Evolutionary conservation across 2,113 vertebrate species (phyloP).

Genomic region (Alexandromys fortis): DNA sequence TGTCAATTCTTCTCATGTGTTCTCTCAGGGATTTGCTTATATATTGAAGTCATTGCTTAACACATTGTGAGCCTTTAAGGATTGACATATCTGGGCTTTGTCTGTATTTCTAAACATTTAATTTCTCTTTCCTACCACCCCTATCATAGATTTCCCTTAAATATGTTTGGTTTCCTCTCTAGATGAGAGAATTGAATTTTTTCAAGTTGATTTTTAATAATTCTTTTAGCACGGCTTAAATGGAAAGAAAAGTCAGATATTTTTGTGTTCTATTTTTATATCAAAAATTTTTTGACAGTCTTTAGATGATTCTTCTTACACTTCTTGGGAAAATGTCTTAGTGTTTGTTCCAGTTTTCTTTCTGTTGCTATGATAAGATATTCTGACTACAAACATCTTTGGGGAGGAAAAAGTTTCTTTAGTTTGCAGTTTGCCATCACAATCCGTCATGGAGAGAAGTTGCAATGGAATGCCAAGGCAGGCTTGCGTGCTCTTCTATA

Average conservation of each 20-base stretch:
- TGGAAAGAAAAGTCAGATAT: slow-evolving; percentile 12
- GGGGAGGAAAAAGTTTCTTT: neutral
- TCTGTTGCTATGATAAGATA: neutral
- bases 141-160: neutral
- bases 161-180: neutral
- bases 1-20: neutral
- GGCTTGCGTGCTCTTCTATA: too few relatives aligned
- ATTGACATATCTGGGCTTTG: neutral
- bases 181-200: neutral
- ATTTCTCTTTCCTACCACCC: neutral
- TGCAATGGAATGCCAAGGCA: neutral
- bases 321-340: slow-evolving; percentile 15
- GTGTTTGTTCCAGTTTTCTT: neutral
- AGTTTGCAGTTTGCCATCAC: neutral
- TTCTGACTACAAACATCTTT: neutral
- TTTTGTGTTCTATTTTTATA: slow-evolving; percentile 1
- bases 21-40: neutral
- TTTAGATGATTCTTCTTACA: slow-evolving; percentile 10
- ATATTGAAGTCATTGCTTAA: neutral
- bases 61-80: neutral
- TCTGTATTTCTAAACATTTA: neutral
- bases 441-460: neutral
- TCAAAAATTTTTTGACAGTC: neutral
- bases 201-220: slow-evolving; percentile 6
- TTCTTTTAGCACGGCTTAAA: neutral